These are phyloP conservation scores for Micromys minutus DNA, from an alignment of 2,113 vertebrate species.

Conservation along the genomic window DNA sequence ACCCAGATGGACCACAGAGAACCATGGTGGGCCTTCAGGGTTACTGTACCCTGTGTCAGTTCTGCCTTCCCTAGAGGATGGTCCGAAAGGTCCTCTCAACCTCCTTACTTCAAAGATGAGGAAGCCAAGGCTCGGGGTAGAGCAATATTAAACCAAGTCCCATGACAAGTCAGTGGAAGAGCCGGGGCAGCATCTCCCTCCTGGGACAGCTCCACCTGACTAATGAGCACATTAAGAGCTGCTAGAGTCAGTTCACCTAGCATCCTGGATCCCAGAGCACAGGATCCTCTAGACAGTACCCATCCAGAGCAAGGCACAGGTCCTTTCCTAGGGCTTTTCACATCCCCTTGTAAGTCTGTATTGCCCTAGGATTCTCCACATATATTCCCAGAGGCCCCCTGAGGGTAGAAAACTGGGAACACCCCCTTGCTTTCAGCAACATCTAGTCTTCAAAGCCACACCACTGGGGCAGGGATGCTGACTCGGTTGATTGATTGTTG, in stretches of 20 bases:
- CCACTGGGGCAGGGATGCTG: background rate
- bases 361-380: background rate
- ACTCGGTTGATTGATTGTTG: background rate
- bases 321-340: background rate
- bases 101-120: background rate
- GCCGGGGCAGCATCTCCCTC: rapidly evolving
- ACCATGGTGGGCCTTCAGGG: background rate
- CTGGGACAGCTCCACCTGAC: background rate
- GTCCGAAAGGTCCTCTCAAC: background rate
- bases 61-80: background rate
- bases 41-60: background rate
- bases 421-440: background rate
- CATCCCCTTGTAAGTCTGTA: background rate
- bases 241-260: background rate
- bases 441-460: background rate
- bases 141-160: background rate
- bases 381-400: background rate
- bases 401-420: background rate
- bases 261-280: background rate
- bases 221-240: background rate
- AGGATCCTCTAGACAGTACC: background rate
- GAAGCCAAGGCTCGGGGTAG: background rate
- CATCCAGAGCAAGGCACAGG: too few species aligned
- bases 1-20: background rate
- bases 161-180: background rate